Percentiles rank a stretch among this genome's conserved stretches.
These are phyloP conservation scores for Athalia circularis DNA, from an alignment of 2,888 invertebrate species.

Conservation along the genomic window DNA sequence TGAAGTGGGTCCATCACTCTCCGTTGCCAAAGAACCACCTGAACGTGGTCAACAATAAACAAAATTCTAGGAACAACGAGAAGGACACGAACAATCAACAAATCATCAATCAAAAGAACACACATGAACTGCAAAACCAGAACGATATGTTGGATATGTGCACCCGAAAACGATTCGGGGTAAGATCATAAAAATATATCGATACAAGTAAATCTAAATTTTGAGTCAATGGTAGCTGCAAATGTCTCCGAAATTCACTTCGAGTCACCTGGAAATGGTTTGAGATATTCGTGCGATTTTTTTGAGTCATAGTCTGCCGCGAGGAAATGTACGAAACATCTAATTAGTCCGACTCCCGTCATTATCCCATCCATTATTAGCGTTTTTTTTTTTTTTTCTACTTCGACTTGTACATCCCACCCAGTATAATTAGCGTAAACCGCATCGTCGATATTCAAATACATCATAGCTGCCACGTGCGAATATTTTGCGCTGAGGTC, in stretches of 20 bases:
- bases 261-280: not conserved
- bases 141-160: constrained; percentile 57
- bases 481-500: constrained; percentile 21
- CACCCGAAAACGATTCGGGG: constrained; percentile 61
- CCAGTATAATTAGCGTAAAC: too few species aligned
- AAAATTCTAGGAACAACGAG: constrained; percentile 43
- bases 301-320: too few species aligned
- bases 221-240: too few species aligned
- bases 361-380: too few species aligned
- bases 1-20: constrained; percentile 71
- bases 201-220: too few species aligned
- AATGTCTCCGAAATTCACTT: not conserved
- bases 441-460: too few species aligned
- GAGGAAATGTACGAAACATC: too few species aligned
- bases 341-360: too few species aligned
- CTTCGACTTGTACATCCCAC: too few species aligned
- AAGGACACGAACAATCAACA: constrained; percentile 35
- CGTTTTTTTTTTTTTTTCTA: too few species aligned
- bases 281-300: too few species aligned
- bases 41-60: constrained; percentile 50
- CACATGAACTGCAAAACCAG: constrained; percentile 48
- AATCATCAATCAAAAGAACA: constrained; percentile 30
- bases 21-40: constrained; percentile 63
- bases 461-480: too few species aligned
- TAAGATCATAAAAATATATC: constrained; percentile 51